Base-by-base conservation (phyloP, 2,797 vertebrate species). In the Propithecus perrieri region DNA sequence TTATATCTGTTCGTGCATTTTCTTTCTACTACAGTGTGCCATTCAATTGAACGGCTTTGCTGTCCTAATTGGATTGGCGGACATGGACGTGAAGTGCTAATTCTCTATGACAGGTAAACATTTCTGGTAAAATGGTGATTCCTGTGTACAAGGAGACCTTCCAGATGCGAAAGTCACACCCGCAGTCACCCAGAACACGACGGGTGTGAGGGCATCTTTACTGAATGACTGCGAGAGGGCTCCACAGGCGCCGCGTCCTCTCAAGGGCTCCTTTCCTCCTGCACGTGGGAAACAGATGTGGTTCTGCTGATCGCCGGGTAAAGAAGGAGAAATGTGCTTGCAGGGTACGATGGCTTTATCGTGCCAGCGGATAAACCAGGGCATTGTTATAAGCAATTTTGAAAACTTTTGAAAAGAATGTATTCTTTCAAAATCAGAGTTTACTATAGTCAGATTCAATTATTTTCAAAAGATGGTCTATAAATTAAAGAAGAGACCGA, bases 401-500 rank as follows among this genome's bases (percentile, higher is more conserved):
- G 41, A 89, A 71, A 87, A 28, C 71, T 87, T 95, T 17, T 46
- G 35, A 48, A 85, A 94, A 87, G 76, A 88, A 80, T 33, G 38
- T 48, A 33, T 81, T 53, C 63, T 80, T 41, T 86, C 75, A 76
- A 90, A 18, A 65, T 50, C 2, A 0, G 74, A 83, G 83, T 83
- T 96, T 75, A 46, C 61, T 41, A 4, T 57, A 48, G 71, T 71
- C 75, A 59, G 17, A 79, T 83, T 46, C 69, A 13, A 61, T 72
- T n/a, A 59, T 53, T 94, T 75, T 85, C 63, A 89, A 94, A 96
- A 81, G 65, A 65, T 65, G 74, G 26, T 53, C 43, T 72, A 69
- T 74, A 84, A 74, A 86, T 84, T 67, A n/a, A 38, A 38, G 38
- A 38, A 38, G 24, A 84, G 33, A 67, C 46, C 20, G 57, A 55